phyloP scores from a whole-genome alignment of 2,888 invertebrate species.

The Campoplex nolae region DNA sequence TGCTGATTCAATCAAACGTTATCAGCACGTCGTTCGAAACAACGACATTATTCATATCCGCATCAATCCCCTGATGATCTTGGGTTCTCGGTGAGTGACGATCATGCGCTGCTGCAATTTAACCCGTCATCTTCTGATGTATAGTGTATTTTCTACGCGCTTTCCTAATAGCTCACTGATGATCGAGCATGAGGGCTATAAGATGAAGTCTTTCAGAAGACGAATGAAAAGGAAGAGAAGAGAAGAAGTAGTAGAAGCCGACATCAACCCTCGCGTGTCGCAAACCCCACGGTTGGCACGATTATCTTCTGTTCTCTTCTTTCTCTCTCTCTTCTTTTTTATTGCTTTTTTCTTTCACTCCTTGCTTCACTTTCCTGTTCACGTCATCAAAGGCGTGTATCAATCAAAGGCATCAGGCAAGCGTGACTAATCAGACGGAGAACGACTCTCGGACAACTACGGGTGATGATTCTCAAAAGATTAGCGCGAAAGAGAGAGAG shows the following conservation, averaged over 20 bases:
- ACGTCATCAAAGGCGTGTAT: conserved; percentile 57
- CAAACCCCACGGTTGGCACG: conserved; percentile 33
- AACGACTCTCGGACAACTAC: conserved; percentile 19
- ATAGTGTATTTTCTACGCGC: conserved; percentile 11
- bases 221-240: not conserved
- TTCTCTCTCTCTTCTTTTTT: conserved; percentile 1
- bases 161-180: conserved; percentile 39
- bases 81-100: not conserved
- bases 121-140: conserved; percentile 19
- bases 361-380: conserved; percentile 6
- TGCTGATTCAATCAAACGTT: conserved; percentile 24
- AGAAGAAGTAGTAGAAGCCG: conserved; percentile 4
- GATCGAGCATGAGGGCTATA: conserved; percentile 27
- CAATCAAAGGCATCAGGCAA: conserved; percentile 48
- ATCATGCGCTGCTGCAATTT: not conserved
- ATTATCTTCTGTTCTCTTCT: conserved; percentile 42
- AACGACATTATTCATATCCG: conserved; percentile 31
- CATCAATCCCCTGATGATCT: not conserved
- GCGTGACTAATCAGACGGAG: conserved; percentile 54
- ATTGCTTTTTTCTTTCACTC: conserved; percentile 7
- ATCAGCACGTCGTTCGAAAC: conserved; percentile 22
- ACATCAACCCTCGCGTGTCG: conserved; percentile 46
- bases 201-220: conserved; percentile 27
- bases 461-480: conserved; percentile 53
- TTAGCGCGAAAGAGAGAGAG: conserved; percentile 15